Percentiles rank a stretch among this genome's conserved stretches.
phyloP scores from a whole-genome alignment of 53 echinoderm and acorn worm genomes.

The Antedon mediterranea region DNA sequence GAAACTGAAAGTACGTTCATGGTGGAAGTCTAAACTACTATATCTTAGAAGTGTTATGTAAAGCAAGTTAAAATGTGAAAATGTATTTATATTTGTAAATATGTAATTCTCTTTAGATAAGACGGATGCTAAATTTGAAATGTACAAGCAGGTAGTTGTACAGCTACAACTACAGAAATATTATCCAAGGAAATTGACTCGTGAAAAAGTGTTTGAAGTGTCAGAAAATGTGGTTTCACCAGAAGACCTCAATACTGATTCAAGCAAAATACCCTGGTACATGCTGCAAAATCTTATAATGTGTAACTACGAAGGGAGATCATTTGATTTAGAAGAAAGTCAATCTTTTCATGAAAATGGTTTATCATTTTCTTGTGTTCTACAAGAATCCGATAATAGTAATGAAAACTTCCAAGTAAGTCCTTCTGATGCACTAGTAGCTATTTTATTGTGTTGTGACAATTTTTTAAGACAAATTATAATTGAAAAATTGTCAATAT shows the following conservation, averaged over 20 bases:
- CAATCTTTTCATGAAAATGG: no score
- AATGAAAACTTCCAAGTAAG: background rate
- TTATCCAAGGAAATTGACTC: background rate
- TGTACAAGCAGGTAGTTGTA: no score
- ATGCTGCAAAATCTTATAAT: background rate
- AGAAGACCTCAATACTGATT: background rate
- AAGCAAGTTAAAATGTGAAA: no score
- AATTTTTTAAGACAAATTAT: conserved; percentile 10
- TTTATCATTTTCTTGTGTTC: background rate
- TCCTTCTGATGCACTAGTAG: background rate
- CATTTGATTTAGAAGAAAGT: background rate
- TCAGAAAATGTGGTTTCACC: background rate
- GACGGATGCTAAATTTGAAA: no score
- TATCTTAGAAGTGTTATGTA: no score
- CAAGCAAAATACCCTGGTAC: background rate
- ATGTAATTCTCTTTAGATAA: no score
- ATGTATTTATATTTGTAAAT: no score
- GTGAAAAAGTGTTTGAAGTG: background rate
- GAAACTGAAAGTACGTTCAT: no score
- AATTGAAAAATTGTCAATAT: conserved; percentile 11
- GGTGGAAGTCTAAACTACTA: no score
- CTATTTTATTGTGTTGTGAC: conserved; percentile 9
- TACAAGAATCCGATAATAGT: background rate
- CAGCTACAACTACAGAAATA: background rate
- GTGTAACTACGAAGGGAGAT: background rate